Evolutionary conservation across 2,888 invertebrate genomes (phyloP).

Genomic region (Amblyjoppa fuscipennis): DNA sequence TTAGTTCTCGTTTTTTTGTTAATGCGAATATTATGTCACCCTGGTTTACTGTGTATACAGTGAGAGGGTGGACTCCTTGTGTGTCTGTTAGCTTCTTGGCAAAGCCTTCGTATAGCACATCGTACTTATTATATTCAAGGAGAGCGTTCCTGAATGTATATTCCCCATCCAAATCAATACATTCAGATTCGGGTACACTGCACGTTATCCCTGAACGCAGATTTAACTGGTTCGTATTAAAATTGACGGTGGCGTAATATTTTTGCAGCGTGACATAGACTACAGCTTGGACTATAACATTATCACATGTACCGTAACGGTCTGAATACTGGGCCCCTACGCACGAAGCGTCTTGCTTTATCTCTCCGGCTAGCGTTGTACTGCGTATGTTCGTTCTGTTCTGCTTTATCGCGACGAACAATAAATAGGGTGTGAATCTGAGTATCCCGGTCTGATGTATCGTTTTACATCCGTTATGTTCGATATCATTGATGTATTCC

Average conservation of each 20-base stretch:
- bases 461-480: slow-evolving; percentile 23
- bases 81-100: no score
- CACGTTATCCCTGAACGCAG: no score
- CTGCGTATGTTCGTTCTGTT: slow-evolving; percentile 1
- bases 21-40: not conserved
- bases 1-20: not conserved
- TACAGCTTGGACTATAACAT: no score
- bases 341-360: no score
- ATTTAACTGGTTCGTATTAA: not conserved
- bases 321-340: no score
- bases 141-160: not conserved
- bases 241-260: no score
- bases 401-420: slow-evolving; percentile 10
- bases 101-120: no score
- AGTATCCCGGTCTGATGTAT: slow-evolving; percentile 29
- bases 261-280: no score
- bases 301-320: no score
- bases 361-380: not conserved
- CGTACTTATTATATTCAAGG: not conserved
- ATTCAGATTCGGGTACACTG: slow-evolving; percentile 38
- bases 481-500: slow-evolving; percentile 48
- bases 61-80: no score
- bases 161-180: slow-evolving; percentile 56
- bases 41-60: no score
- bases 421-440: not conserved